These are phyloP conservation scores for Parnassius smintheus DNA, from an alignment of 2,888 invertebrate genomes.

Conservation along the genomic window DNA sequence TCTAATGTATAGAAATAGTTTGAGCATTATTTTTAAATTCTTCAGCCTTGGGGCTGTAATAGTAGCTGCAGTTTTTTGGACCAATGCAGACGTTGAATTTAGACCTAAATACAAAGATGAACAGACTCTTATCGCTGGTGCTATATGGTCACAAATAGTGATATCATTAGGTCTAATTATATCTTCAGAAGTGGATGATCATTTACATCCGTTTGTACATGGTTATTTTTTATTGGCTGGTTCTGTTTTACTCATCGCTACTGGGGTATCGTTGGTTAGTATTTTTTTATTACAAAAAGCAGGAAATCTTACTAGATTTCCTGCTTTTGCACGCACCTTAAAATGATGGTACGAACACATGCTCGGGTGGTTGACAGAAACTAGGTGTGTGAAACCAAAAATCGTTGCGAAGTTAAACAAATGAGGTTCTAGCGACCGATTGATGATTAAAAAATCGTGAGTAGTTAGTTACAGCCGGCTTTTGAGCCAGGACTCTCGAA, in stretches of 20 bases:
- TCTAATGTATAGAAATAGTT: constrained; percentile 28
- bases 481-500: too few species aligned
- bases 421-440: too few species aligned
- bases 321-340: too few species aligned
- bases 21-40: constrained; percentile 44
- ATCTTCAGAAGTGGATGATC: constrained; percentile 45
- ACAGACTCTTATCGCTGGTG: constrained; percentile 59
- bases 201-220: constrained; percentile 42
- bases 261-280: constrained; percentile 48
- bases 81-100: constrained; percentile 43
- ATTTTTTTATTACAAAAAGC: background rate
- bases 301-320: too few species aligned
- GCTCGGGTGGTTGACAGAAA: too few species aligned
- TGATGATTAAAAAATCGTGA: too few species aligned
- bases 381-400: too few species aligned
- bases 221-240: constrained; percentile 53
- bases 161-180: constrained; percentile 58
- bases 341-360: too few species aligned
- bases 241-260: constrained; percentile 40
- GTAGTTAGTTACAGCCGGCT: too few species aligned
- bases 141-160: constrained; percentile 65
- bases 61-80: constrained; percentile 53
- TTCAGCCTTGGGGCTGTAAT: constrained; percentile 46
- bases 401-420: too few species aligned
- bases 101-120: constrained; percentile 56